Conservation (phyloP, 2,888 invertebrate species). For the Anoncus sp. region DNA sequence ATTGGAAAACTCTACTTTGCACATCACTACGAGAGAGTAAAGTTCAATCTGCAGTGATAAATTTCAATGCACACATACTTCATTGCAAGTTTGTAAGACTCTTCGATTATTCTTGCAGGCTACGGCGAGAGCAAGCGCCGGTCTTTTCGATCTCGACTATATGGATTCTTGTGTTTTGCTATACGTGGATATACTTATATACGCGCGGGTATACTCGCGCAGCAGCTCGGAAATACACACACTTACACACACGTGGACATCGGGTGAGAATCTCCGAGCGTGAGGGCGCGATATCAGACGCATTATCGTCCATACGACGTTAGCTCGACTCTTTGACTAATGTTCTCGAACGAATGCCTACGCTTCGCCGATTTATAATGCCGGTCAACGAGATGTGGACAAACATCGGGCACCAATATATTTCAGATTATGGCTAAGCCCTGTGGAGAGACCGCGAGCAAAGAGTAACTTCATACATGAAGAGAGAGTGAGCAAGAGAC, state of each 20-base stretch:
- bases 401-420: conserved; percentile 82
- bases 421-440: conserved; percentile 81
- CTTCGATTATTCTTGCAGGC: conserved; percentile 1
- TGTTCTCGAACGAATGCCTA: conserved; percentile 83
- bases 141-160: conserved; percentile 19
- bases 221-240: conserved; percentile 7
- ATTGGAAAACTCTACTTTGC: too few species aligned
- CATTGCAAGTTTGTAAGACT: neutral
- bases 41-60: too few species aligned
- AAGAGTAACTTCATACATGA: conserved; percentile 32
- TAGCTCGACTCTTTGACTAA: conserved; percentile 82
- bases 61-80: too few species aligned
- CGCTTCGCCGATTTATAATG: conserved; percentile 83
- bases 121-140: conserved; percentile 35
- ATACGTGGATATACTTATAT: conserved; percentile 10
- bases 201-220: conserved; percentile 22
- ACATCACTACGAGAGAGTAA: too few species aligned
- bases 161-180: conserved; percentile 53
- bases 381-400: conserved; percentile 82
- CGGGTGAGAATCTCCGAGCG: conserved; percentile 44
- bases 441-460: conserved; percentile 53
- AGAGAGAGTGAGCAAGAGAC: conserved; percentile 10
- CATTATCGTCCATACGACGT: conserved; percentile 82
- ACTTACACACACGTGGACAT: conserved; percentile 46
- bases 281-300: conserved; percentile 79